Base-by-base conservation (phyloP, 2,888 invertebrate species). In the Aphodius granarius region DNA sequence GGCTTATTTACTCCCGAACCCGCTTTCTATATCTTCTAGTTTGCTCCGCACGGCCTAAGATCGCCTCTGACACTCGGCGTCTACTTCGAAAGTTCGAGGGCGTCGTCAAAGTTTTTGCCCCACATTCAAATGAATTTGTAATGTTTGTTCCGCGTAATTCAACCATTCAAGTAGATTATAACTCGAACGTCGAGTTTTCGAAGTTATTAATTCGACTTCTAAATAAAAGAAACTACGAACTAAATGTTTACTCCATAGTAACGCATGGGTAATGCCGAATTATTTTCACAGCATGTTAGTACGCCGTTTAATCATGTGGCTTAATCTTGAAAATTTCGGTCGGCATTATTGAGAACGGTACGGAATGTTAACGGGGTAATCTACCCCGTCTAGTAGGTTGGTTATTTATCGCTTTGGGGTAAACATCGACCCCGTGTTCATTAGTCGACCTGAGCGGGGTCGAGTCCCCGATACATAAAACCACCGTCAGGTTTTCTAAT, bases 101-200 rank as follows among this genome's bases (percentile, higher is more conserved):
- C 16, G 62, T 74, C 72, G 73, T 71, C 74, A 75, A 75, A 76
- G 71, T 76, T 78, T 73, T 76, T 72, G 73, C 75, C 73, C 68
- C 71, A 74, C 73, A 78, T 75, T 76, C 77, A 75, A 78, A 79
- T 79, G 77, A 77, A 78, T 78, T 75, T 78, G 77, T 77, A 74
- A 76, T 75, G 72, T 78, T 78, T 77, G 71, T 68, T 76, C 76
- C 72, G 65, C 23, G 66, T 21, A 62, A 74, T 71, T 74, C 22
- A 22, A 68, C 21, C 68, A n/a, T 68, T 19, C 68, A n/a, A 22
- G 20, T 20, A 20, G 68, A 16, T 68, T 68, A 21, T 68, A 68
- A 43, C 43, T 43, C 43, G 43, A 43, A 43, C 20, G 68, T 20
- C 9, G n/a, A 68, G 19, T 68, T 68, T 20, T 20, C 21, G 68